Percentiles rank a stretch among this genome's conserved stretches.
Conservation (phyloP, 2,113 vertebrate genomes). For the Eublepharis macularius region DNA sequence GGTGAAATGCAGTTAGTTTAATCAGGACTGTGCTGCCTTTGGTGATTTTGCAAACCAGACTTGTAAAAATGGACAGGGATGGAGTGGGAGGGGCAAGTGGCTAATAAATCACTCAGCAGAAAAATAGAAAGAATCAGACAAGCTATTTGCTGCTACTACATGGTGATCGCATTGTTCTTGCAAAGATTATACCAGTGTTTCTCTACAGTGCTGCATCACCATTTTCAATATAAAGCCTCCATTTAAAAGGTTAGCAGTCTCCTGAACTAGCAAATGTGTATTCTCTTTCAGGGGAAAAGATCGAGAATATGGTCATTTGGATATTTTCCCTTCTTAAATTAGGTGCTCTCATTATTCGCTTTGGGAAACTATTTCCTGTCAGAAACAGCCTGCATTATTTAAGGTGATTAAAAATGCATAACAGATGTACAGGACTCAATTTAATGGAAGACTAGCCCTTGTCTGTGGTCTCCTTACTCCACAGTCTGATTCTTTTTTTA, state of each 20-base stretch:
- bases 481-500: background rate
- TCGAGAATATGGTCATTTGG: constrained; percentile 13
- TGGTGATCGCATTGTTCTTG: constrained; percentile 20
- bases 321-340: constrained; percentile 51
- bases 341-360: constrained; percentile 46
- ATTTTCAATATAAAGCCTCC: background rate
- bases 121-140: constrained; percentile 38
- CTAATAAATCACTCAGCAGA: constrained; percentile 17
- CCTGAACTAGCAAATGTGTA: constrained; percentile 9
- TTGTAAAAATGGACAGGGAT: constrained; percentile 21
- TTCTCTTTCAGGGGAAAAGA: background rate
- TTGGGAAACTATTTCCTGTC: constrained; percentile 24
- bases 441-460: constrained; percentile 30
- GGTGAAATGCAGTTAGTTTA: background rate
- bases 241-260: background rate
- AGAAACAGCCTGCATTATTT: constrained; percentile 42
- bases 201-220: background rate
- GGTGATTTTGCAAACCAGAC: constrained; percentile 42
- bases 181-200: background rate
- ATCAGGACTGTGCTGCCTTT: constrained; percentile 24
- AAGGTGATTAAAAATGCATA: constrained; percentile 63
- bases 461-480: background rate
- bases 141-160: constrained; percentile 35
- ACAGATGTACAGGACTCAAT: constrained; percentile 21
- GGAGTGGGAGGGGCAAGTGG: background rate